Percentiles rank a stretch among this genome's conserved stretches.
Evolutionary conservation across 2,888 invertebrate genomes (phyloP).

Genomic region (Macrophya alboannulata): DNA sequence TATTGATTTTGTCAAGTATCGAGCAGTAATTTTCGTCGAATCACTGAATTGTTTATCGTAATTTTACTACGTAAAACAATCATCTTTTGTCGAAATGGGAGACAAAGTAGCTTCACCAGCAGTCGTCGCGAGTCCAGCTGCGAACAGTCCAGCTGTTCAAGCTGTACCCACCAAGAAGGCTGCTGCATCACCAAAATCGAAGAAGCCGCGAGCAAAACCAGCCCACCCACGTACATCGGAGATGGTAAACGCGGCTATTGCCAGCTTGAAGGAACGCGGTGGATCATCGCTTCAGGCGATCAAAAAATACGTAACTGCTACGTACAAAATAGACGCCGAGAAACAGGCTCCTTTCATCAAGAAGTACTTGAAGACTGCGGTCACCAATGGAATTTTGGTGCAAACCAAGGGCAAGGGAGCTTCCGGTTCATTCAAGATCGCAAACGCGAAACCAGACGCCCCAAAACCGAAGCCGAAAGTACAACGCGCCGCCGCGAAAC

Average conservation of each 20-base stretch:
- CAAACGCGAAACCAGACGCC: conserved; percentile 66
- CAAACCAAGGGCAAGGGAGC: conserved; percentile 83
- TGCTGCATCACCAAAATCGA: conserved; percentile 64
- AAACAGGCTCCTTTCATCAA: conserved; percentile 84
- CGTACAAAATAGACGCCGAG: conserved; percentile 84
- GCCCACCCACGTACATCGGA: conserved; percentile 81
- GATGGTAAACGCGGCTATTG: conserved; percentile 84
- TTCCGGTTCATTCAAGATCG: conserved; percentile 81
- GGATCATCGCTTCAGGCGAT: conserved; percentile 84
- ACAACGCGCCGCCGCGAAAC: conserved; percentile 65
- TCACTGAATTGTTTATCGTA: not conserved
- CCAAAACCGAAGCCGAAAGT: conserved; percentile 59
- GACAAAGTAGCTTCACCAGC: conserved; percentile 52
- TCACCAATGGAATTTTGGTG: conserved; percentile 81
- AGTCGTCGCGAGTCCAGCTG: conserved; percentile 35
- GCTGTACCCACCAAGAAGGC: conserved; percentile 58
- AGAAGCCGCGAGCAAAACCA: conserved; percentile 77
- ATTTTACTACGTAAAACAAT: conserved; percentile 9
- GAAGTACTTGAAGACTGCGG: conserved; percentile 83
- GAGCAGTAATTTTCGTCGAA: not conserved
- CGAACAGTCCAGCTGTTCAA: conserved; percentile 47
- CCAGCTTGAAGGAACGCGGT: conserved; percentile 81
- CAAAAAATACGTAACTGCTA: conserved; percentile 84
- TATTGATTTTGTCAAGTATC: not conserved
- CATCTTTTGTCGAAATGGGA: conserved; percentile 35